Evolutionary conservation across 2,113 vertebrate species (phyloP), one percentile per base, ranked within the genome.

Genomic region (Nothocercus nigrocapillus): DNA sequence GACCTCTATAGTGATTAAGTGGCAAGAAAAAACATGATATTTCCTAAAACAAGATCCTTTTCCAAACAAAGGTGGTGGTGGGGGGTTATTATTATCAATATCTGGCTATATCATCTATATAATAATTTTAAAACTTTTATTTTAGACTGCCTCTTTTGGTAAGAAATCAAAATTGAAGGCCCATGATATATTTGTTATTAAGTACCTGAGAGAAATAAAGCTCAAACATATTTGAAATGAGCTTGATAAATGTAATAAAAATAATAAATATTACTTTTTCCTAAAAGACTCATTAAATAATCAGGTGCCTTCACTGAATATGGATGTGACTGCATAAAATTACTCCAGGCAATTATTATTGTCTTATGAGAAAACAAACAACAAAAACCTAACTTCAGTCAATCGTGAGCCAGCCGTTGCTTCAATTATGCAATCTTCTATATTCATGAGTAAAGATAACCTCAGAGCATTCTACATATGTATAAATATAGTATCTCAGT

Each of bases 401-500:
- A 62, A 51, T n/a, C 83, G 80, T 86, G 61, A 94, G 73, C 56
- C 77, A 89, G 83, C 20, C 69, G 74, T 90, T 87, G 25, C 69
- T 93, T 82, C 94, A 92, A 20, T 2, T 8, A 79, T 40, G 80
- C 49, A 96, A 78, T 36, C 61, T 94, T 94, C 64, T 40, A 17
- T 89, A 97, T 93, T 96, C 73, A 93, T 82, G 85, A 93, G 54
- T 24, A 63, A 73, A 85, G 90, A 76, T 89, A 79, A 82, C 74
- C 90, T 86, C 40, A 69, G 77, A 93, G 86, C 62, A 93, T 61
- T 73, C 74, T 82, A 76, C 75, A 58, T 69, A 24, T 11, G 22
- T 85, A 75, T 88, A 93, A 86, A 90, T 42, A 69, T 58, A 78
- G 13, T 67, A 76, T 20, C 0, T 0, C 42, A 63, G 45, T 27